Evolutionary conservation across 2,888 invertebrate genomes (phyloP), one percentile per base, ranked within the genome.

Genomic region (Myathropa florea): DNA sequence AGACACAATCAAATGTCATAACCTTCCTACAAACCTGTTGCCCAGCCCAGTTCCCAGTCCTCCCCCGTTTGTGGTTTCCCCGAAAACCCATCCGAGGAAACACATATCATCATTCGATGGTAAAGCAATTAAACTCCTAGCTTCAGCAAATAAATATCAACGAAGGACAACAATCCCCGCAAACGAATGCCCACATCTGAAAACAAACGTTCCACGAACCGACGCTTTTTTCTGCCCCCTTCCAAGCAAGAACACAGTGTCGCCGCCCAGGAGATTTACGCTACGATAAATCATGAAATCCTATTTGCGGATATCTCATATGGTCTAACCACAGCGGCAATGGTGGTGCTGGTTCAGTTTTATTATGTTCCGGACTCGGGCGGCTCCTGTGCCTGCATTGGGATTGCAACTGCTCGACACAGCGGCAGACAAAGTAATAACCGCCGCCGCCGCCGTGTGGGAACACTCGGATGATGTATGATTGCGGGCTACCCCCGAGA

Each of bases 261-360:
- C 70, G 57, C 36, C 36, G 39, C 75, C 68, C 70, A 64, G 64
- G 53, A 79, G 68, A 80, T 84, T 84, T 80, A 80, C 83, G 80
- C 80, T 65, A 60, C 75, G 59, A 84, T 84, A 84, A 84, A 84
- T 84, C 83, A 84, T 60, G 65, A 76, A 84, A 84, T 84, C 80
- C 80, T 76, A 76, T 84, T 84, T 84, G 80, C 83, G 80, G 83
- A 84, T 71, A 80, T 84, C 83, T 80, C 83, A 84, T 80, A 80
- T 80, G 80, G 61, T 80, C 70, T 59, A 30, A 79, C 46, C 59
- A 65, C 55, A 30, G 68, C 65, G 36, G 55, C 78, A 73, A 30
- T 33, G 26, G 28, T 71, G 70, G 80, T 61, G 71, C 60, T 59
- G 60, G 75, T 10, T 59, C 39, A 7, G 57, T 80, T 80, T 80